Evolutionary conservation across 2,888 invertebrate genomes (phyloP).

Genomic region (Drosophila anomalata): DNA sequence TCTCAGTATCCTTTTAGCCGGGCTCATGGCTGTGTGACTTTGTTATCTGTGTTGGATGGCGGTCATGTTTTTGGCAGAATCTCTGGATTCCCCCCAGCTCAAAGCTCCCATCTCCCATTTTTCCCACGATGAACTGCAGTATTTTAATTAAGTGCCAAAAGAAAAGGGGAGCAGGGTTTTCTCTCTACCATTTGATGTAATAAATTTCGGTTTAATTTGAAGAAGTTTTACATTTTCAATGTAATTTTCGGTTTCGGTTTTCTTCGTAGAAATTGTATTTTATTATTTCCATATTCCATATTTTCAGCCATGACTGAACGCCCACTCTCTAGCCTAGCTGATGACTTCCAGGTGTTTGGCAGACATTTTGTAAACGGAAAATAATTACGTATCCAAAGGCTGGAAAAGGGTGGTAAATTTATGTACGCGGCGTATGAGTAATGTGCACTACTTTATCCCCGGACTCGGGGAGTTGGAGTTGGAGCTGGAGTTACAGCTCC

Average conservation of each 20-base stretch:
- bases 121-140: constrained; percentile 29
- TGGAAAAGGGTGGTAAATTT: constrained; percentile 54
- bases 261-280: neutral
- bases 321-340: constrained; percentile 14
- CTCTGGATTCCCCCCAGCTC: constrained; percentile 9
- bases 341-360: constrained; percentile 50
- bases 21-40: constrained; percentile 38
- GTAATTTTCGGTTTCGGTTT: constrained; percentile 5
- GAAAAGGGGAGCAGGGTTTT: constrained; percentile 6
- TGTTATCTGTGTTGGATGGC: constrained; percentile 31
- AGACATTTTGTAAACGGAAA: constrained; percentile 74
- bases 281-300: constrained; percentile 22
- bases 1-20: neutral
- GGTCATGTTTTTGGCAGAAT: constrained; percentile 28
- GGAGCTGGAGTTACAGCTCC: constrained; percentile 43
- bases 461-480: constrained; percentile 29
- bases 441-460: constrained; percentile 65
- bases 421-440: constrained; percentile 73
- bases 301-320: constrained; percentile 1
- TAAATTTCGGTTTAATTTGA: constrained; percentile 21
- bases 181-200: constrained; percentile 2
- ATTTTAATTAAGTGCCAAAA: constrained; percentile 65
- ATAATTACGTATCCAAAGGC: constrained; percentile 63
- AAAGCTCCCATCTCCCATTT: no score
- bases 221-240: constrained; percentile 11